Conservation (phyloP, 64 coral and sea anemone genomes). For the Stichodactyla helianthus region DNA sequence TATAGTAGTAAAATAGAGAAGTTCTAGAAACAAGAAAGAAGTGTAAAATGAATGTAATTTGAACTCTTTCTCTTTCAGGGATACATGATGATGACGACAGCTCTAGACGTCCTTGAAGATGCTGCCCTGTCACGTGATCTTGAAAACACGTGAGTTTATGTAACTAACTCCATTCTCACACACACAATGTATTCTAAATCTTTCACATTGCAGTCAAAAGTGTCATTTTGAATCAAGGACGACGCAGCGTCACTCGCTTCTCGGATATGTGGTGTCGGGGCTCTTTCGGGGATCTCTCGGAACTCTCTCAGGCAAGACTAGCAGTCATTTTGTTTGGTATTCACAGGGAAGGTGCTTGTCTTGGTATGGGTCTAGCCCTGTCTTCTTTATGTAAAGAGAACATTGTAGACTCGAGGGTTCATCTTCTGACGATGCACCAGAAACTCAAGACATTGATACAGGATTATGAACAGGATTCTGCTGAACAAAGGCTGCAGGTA, state of each 20-base stretch:
- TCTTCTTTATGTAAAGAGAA: slow-evolving; percentile 67
- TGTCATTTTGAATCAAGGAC: no score
- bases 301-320: not conserved
- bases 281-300: no score
- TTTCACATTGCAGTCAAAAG: no score
- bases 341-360: slow-evolving; percentile 67
- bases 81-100: slow-evolving; percentile 47
- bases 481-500: slow-evolving; percentile 69
- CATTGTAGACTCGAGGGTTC: slow-evolving; percentile 74
- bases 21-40: no score
- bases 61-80: slow-evolving; percentile 13
- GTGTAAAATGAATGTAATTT: no score
- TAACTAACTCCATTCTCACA: no score
- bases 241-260: no score
- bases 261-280: no score
- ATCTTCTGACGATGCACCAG: slow-evolving; percentile 64
- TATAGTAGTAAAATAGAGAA: no score
- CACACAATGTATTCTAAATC: no score
- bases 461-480: slow-evolving; percentile 38
- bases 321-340: not conserved
- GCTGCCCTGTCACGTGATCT: slow-evolving; percentile 14
- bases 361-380: slow-evolving; percentile 68
- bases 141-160: slow-evolving; percentile 43
- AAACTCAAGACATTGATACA: slow-evolving; percentile 45
- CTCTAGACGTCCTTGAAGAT: slow-evolving; percentile 46